These are phyloP conservation scores for Tor tambroides DNA, from an alignment of 2,113 vertebrate species.

Conservation along the genomic window DNA sequence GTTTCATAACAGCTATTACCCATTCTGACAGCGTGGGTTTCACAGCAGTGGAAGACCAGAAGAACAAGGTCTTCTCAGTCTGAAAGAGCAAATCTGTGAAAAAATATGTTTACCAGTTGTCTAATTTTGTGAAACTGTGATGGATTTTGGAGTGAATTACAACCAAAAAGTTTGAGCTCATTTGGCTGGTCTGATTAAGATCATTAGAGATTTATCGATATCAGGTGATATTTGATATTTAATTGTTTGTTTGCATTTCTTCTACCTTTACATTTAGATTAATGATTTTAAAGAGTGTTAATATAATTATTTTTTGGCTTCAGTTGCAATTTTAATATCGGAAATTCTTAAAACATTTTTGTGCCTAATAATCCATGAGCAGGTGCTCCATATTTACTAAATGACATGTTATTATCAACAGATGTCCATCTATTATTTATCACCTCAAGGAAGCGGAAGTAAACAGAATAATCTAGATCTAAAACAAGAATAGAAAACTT, in stretches of 20 bases:
- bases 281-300: not conserved
- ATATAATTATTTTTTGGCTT: no score
- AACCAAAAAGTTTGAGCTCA: not conserved
- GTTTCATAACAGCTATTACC: constrained; percentile 39
- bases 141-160: not conserved
- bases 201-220: not conserved
- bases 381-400: not conserved
- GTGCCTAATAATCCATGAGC: not conserved
- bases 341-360: not conserved
- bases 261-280: not conserved
- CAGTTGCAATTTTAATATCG: not conserved
- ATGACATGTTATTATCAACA: not conserved
- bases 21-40: not conserved
- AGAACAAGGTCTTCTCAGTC: not conserved
- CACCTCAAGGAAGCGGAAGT: not conserved
- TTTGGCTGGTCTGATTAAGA: not conserved
- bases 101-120: not conserved
- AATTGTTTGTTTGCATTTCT: not conserved
- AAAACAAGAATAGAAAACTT: not conserved
- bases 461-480: not conserved
- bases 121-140: not conserved
- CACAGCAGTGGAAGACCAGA: not conserved
- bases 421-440: constrained; percentile 8
- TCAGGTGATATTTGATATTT: not conserved
- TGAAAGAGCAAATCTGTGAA: not conserved